phyloP scores from a whole-genome alignment of 2,797 vertebrate species.

The Epinephelus malabaricus region DNA sequence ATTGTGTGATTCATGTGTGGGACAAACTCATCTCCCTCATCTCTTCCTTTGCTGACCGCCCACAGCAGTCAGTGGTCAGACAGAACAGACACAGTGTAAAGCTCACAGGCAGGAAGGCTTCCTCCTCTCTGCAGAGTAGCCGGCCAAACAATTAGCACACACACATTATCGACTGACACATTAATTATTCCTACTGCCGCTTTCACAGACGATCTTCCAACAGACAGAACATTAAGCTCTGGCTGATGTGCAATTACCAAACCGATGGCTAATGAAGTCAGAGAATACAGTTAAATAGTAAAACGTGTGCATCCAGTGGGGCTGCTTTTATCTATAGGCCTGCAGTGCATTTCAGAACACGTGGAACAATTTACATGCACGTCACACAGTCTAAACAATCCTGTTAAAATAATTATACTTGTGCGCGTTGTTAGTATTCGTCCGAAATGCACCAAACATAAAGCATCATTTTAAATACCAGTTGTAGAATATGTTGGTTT shows the following conservation, averaged over 20 bases:
- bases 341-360: background rate
- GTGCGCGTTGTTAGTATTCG: background rate
- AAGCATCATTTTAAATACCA: background rate
- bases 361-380: background rate
- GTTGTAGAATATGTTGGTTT: background rate
- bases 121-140: slow-evolving; percentile 8
- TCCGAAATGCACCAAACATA: background rate
- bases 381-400: background rate
- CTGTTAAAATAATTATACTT: background rate
- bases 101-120: background rate
- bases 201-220: slow-evolving; percentile 27
- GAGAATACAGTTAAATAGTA: slow-evolving; percentile 15
- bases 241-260: slow-evolving; percentile 51
- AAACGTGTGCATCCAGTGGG: background rate
- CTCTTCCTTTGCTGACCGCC: background rate
- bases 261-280: slow-evolving; percentile 43
- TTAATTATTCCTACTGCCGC: slow-evolving; percentile 43
- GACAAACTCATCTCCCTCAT: background rate
- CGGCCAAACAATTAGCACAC: slow-evolving; percentile 39
- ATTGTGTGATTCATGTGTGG: background rate
- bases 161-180: slow-evolving; percentile 27
- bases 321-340: background rate
- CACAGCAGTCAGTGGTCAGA: slow-evolving; percentile 4
- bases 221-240: slow-evolving; percentile 40
- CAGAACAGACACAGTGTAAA: background rate